Percentiles rank a stretch among this genome's conserved stretches.
phyloP scores from a whole-genome alignment of 2,797 vertebrate species.

The Rhincodon typus region DNA sequence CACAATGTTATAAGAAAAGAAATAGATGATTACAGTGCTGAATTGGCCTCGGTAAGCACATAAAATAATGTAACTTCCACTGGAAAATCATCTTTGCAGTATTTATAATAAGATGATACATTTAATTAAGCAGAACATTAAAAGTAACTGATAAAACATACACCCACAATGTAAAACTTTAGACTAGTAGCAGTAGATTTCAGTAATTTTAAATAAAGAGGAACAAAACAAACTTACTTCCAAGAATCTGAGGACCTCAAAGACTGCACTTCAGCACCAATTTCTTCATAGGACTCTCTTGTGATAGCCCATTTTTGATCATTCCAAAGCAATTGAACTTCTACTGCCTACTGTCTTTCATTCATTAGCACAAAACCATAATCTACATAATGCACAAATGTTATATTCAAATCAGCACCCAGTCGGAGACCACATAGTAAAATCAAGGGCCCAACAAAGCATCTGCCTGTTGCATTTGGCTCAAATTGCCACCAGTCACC shows the following conservation, averaged over 20 bases:
- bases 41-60: background rate
- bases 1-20: background rate
- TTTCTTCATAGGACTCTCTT: background rate
- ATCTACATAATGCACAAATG: background rate
- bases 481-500: background rate
- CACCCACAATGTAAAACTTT: background rate
- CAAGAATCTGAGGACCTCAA: background rate
- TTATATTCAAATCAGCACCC: background rate
- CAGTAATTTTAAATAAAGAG: background rate
- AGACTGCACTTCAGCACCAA: background rate
- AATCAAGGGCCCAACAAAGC: background rate
- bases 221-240: background rate
- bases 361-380: background rate
- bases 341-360: background rate
- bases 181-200: background rate
- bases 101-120: background rate
- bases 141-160: background rate
- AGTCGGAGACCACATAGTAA: background rate
- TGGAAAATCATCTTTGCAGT: background rate
- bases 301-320: background rate
- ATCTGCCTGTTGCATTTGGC: background rate
- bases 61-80: background rate
- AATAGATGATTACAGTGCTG: background rate
- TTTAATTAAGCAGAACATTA: background rate
- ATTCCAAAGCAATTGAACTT: background rate